Evolutionary conservation across 2,113 vertebrate genomes (phyloP).

Genomic region (Dermatemys mawii): DNA sequence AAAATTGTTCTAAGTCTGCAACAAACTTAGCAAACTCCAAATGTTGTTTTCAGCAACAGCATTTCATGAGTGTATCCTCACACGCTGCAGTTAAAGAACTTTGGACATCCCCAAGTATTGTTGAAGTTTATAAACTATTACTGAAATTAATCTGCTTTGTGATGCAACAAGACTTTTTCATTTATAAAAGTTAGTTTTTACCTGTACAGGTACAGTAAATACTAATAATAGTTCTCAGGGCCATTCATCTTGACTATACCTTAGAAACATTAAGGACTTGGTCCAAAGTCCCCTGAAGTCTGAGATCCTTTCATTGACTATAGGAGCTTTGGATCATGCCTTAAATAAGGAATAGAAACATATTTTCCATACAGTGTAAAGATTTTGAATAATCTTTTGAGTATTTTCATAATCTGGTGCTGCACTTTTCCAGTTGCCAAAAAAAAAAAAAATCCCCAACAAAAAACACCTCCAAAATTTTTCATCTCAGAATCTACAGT

Average conservation of each 20-base stretch:
- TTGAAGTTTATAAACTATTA: background rate
- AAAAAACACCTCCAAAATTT: background rate
- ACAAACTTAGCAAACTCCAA: background rate
- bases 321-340: background rate
- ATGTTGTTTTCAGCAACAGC: rapidly evolving
- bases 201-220: background rate
- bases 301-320: background rate
- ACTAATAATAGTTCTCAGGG: background rate
- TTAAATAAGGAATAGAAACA: background rate
- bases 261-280: background rate
- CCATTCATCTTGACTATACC: background rate
- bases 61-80: rapidly evolving
- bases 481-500: background rate
- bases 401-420: background rate
- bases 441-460: background rate
- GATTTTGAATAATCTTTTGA: background rate
- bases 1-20: background rate
- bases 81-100: background rate
- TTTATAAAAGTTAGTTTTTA: background rate
- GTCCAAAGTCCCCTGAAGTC: background rate
- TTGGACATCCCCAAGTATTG: background rate
- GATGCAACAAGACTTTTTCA: background rate
- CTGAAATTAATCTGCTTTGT: background rate
- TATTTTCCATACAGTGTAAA: background rate
- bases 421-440: background rate